Percentiles rank a stretch among this genome's conserved stretches.
Conservation (phyloP, 2,888 invertebrate genomes). For the Odontomyia ornata region DNA sequence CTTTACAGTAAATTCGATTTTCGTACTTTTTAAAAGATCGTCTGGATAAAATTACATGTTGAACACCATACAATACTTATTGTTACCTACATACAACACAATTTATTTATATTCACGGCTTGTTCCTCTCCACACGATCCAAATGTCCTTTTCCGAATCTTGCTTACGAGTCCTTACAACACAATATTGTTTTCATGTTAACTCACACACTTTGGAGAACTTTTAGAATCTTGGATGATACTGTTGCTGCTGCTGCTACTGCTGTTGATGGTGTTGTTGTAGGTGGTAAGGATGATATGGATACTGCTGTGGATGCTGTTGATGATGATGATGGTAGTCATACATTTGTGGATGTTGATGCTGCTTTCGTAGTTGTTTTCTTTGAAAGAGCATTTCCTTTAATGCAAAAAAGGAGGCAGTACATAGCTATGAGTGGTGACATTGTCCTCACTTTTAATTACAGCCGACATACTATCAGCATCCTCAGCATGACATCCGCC, state of each 20-base stretch:
- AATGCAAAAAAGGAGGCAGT: slow-evolving; percentile 65
- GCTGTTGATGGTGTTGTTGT: slow-evolving; percentile 12
- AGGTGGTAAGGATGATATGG: not conserved
- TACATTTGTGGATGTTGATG: slow-evolving; percentile 48
- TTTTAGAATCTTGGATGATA: not conserved
- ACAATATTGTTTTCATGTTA: not conserved
- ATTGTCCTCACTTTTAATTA: slow-evolving; percentile 63
- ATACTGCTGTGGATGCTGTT: not conserved
- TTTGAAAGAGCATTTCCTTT: slow-evolving; percentile 63
- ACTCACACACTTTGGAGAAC: not conserved
- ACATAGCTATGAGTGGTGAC: slow-evolving; percentile 63
- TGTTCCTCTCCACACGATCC: too few species aligned
- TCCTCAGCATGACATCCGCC: slow-evolving; percentile 52
- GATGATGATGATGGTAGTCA: not conserved
- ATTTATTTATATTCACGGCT: too few species aligned
- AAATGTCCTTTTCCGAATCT: too few species aligned
- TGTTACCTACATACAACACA: too few species aligned
- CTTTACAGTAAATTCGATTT: too few species aligned
- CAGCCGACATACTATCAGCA: slow-evolving; percentile 57
- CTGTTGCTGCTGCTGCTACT: slow-evolving; percentile 5
- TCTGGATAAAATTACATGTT: too few species aligned
- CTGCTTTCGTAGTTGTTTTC: slow-evolving; percentile 55
- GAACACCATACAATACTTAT: too few species aligned
- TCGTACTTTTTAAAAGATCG: too few species aligned
- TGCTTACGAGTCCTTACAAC: not conserved